Percentiles rank a stretch among this genome's conserved stretches.
Conservation (phyloP, 2,888 invertebrate species). For the Drosophila birchii region DNA sequence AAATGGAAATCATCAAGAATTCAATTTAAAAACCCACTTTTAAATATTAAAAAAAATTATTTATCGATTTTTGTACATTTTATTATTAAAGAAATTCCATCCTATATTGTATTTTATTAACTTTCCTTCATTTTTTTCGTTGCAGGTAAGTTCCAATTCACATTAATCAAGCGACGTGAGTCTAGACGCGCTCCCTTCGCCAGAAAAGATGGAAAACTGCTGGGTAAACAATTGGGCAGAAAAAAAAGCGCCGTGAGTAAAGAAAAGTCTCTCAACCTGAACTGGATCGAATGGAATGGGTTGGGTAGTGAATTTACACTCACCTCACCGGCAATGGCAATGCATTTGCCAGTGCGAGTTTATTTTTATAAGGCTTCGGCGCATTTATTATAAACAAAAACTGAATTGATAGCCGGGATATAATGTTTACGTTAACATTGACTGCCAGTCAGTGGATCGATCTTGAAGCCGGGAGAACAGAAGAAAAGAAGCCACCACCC, state of each 20-base stretch:
- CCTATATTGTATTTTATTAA: conserved; percentile 1
- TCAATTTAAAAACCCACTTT: no score
- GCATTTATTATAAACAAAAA: conserved; percentile 76
- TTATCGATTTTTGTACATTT: no score
- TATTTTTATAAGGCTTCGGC: conserved; percentile 69
- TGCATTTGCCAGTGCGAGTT: conserved; percentile 52
- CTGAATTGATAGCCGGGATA: conserved; percentile 27
- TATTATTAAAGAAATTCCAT: neutral
- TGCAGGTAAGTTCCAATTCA: conserved; percentile 68
- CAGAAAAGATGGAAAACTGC: conserved; percentile 4
- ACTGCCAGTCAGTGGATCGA: conserved; percentile 50
- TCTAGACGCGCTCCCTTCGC: neutral
- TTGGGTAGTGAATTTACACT: neutral
- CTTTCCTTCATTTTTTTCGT: conserved; percentile 41
- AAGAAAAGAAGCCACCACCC: conserved; percentile 40
- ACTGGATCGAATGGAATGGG: neutral
- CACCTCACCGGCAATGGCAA: conserved; percentile 14
- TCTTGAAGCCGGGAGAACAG: conserved; percentile 21
- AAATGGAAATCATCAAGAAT: no score
- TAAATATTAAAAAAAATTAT: no score
- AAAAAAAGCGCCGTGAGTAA: conserved; percentile 9
- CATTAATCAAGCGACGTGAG: conserved; percentile 75
- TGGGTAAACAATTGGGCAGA: conserved; percentile 21
- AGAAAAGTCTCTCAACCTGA: conserved; percentile 13
- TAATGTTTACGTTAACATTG: conserved; percentile 76